Evolutionary conservation across 2,797 vertebrate genomes (phyloP).

Genomic region (Ceryle rudis): DNA sequence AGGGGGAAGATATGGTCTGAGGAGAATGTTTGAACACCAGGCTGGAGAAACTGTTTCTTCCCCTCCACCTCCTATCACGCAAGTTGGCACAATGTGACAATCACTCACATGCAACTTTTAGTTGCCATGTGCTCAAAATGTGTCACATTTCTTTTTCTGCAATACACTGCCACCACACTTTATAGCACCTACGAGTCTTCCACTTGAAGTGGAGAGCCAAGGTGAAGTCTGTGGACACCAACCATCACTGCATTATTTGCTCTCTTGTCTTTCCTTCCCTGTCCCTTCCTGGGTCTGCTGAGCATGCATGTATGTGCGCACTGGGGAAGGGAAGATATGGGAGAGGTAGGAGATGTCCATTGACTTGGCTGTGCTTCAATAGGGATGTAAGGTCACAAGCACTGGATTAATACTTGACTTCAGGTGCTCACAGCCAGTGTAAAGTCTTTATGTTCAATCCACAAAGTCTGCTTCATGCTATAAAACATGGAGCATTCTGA

Average conservation of each 20-base stretch:
- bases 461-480: neutral
- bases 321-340: neutral
- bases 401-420: neutral
- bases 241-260: neutral
- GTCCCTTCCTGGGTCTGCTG: neutral
- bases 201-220: neutral
- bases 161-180: neutral
- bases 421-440: neutral
- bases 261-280: neutral
- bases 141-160: neutral
- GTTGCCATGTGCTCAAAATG: neutral
- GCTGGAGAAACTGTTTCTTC: neutral
- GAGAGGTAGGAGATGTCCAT: neutral
- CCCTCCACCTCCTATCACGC: neutral
- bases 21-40: neutral
- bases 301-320: accelerated
- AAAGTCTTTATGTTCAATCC: neutral
- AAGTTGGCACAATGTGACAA: neutral
- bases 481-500: neutral
- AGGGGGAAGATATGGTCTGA: neutral
- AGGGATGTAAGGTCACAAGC: neutral
- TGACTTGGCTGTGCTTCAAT: neutral
- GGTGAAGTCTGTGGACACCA: neutral
- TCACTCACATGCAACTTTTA: neutral
- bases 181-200: neutral